A percentile compares a stretch with the other conserved stretches of the same genome.
Evolutionary conservation across 2,113 vertebrate genomes (phyloP).

Genomic region (Sinocyclocheilus rhinocerous): DNA sequence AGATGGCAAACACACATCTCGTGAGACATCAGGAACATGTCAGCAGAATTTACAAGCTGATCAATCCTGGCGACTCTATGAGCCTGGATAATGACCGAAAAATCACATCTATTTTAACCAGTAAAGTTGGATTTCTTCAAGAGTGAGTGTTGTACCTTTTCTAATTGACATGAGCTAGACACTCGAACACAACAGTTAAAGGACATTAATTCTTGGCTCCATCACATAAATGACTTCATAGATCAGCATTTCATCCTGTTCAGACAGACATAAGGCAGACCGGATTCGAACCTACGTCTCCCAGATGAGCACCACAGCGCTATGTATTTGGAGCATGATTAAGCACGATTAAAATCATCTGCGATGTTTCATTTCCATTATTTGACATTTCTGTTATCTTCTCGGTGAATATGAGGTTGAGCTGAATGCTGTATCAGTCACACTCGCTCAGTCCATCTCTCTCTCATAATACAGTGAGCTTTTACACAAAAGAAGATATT

Average conservation of each 20-base stretch:
- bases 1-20: background rate
- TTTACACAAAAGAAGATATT: no score
- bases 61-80: slow-evolving; percentile 25
- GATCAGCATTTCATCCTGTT: background rate
- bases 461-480: no score
- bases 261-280: background rate
- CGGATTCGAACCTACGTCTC: background rate
- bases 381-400: no score
- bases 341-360: no score
- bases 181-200: background rate
- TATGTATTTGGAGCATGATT: no score
- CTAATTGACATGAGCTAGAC: background rate
- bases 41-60: background rate
- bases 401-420: no score
- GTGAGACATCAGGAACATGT: slow-evolving; percentile 14
- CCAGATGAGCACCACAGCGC: background rate
- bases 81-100: background rate
- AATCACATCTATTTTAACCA: no score
- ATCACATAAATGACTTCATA: background rate
- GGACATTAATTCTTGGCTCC: slow-evolving; percentile 34
- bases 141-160: no score
- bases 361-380: no score
- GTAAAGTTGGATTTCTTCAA: no score
- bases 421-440: no score
- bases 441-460: no score